Percentiles rank a stretch among this genome's conserved stretches.
Conservation (phyloP, 2,888 invertebrate genomes). For the Melanostoma scalare region DNA sequence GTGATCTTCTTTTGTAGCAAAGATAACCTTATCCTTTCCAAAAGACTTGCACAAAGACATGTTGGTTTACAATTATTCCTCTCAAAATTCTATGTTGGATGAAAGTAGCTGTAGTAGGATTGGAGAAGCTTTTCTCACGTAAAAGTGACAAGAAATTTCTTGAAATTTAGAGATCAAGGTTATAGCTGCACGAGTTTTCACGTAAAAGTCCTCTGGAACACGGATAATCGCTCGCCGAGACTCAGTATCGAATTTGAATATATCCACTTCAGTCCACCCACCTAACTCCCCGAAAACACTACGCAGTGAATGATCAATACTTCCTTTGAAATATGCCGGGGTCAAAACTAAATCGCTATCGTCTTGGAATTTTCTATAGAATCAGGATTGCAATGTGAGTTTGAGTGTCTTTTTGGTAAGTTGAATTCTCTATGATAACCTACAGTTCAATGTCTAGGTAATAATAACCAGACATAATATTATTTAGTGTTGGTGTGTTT, state of each 20-base stretch:
- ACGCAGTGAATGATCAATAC: conserved; percentile 83
- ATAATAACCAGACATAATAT: conserved; percentile 81
- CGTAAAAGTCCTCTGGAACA: conserved; percentile 83
- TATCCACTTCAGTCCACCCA: conserved; percentile 83
- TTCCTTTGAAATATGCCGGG: conserved; percentile 84
- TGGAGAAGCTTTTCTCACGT: conserved; percentile 83
- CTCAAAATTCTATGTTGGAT: conserved; percentile 50
- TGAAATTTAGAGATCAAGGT: conserved; percentile 83
- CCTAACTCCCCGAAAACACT: conserved; percentile 85
- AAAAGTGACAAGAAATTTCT: conserved; percentile 83
- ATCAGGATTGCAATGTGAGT: too few relatives aligned
- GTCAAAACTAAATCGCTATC: conserved; percentile 81
- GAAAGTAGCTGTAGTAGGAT: conserved; percentile 47
- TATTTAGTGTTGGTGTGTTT: background rate
- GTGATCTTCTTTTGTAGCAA: conserved; percentile 91
- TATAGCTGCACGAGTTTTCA: conserved; percentile 84
- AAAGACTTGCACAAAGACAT: conserved; percentile 83
- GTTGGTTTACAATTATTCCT: conserved; percentile 38
- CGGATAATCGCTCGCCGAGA: conserved; percentile 83
- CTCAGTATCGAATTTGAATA: conserved; percentile 83
- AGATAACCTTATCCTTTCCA: conserved; percentile 92
- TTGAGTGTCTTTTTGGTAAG: background rate
- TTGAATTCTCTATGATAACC: conserved; percentile 77
- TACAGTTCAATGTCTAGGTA: conserved; percentile 84
- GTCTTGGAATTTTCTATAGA: conserved; percentile 82